These are phyloP conservation scores for Diorhabda elongata DNA, from an alignment of 1,140 invertebrate genomes.

Conservation along the genomic window DNA sequence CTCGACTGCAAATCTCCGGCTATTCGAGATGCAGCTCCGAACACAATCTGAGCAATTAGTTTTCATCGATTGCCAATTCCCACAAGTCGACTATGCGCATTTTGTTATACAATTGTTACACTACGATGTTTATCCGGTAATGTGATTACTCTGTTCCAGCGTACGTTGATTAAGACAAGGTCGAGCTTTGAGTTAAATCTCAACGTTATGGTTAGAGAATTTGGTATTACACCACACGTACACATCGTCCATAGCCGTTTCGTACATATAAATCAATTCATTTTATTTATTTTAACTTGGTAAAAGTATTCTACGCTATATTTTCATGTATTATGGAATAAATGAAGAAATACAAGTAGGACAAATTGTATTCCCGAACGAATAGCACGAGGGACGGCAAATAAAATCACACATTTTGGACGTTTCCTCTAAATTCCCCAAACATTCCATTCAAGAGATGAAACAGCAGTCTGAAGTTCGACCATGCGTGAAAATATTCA, in stretches of 20 bases:
- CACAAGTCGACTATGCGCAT: constrained; percentile 20
- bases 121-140: constrained; percentile 20
- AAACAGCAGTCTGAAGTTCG: not conserved
- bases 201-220: too few species aligned
- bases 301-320: too few species aligned
- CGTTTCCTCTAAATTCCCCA: not conserved
- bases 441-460: not conserved
- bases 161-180: constrained; percentile 15
- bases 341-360: too few species aligned
- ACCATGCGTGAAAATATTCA: not conserved
- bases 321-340: too few species aligned
- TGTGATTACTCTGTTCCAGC: constrained; percentile 17
- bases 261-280: too few species aligned
- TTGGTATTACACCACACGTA: too few species aligned
- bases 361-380: not conserved
- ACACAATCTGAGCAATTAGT: constrained; percentile 31
- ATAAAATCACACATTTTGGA: constrained; percentile 2
- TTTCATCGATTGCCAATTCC: constrained; percentile 23
- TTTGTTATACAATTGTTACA: constrained; percentile 23
- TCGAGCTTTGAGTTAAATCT: not conserved
- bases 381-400: not conserved
- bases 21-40: constrained; percentile 20
- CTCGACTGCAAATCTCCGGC: constrained; percentile 25
- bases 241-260: too few species aligned
- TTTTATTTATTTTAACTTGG: too few species aligned